phyloP scores from a whole-genome alignment of 2,888 invertebrate species.

The Drepanosiphum platanoidis region DNA sequence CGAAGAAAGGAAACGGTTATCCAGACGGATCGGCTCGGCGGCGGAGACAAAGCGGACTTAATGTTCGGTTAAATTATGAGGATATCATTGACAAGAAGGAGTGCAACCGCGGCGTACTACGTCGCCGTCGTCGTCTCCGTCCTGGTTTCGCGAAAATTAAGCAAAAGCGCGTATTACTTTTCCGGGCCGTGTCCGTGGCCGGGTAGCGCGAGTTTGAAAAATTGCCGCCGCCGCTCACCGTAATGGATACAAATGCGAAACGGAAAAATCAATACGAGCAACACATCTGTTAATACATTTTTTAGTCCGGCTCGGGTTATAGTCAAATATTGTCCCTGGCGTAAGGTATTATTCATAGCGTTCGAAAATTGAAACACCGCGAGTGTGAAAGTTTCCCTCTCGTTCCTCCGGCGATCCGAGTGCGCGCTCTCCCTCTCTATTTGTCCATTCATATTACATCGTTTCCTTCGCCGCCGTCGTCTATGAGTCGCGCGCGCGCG shows the following conservation, averaged over 20 bases:
- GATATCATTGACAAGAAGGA: constrained; percentile 19
- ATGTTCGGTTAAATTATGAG: constrained; percentile 26
- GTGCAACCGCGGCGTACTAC: not conserved
- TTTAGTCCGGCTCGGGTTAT: not conserved
- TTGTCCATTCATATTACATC: not conserved
- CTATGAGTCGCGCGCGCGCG: not conserved
- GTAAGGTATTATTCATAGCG: constrained; percentile 25
- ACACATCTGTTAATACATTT: constrained; percentile 2
- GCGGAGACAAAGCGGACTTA: constrained; percentile 22
- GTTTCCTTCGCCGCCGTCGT: not conserved
- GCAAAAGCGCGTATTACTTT: not conserved
- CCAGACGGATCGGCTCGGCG: constrained; percentile 21
- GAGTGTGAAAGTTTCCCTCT: not conserved
- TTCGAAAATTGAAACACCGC: constrained; percentile 21
- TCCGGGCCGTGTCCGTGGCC: no score
- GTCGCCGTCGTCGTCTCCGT: no score
- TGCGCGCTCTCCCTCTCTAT: no score
- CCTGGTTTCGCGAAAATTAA: not conserved
- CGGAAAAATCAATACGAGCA: constrained; percentile 8
- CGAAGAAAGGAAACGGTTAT: constrained; percentile 8
- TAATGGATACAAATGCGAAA: not conserved
- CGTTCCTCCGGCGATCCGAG: not conserved
- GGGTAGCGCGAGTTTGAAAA: not conserved
- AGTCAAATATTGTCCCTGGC: constrained; percentile 3
- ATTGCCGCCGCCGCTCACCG: not conserved